These are phyloP conservation scores for Augiades crinisus DNA, from an alignment of 2,888 invertebrate genomes.

Conservation along the genomic window DNA sequence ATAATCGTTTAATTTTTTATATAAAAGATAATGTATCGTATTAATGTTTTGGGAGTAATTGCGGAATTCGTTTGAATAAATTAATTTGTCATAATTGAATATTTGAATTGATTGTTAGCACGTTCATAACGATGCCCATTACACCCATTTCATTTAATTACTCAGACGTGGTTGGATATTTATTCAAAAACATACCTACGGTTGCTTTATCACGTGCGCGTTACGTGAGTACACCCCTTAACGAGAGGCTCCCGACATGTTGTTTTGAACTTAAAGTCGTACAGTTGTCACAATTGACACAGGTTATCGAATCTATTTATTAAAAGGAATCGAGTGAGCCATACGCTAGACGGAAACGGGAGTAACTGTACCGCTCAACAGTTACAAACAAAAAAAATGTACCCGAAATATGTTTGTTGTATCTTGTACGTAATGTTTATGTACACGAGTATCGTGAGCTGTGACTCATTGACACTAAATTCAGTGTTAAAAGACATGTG, in stretches of 20 bases:
- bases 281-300: slow-evolving; percentile 67
- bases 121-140: neutral
- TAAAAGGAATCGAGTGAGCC: slow-evolving; percentile 50
- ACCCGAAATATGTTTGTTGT: slow-evolving; percentile 38
- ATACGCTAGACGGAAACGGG: slow-evolving; percentile 64
- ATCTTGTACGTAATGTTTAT: slow-evolving; percentile 48
- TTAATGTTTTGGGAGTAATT: no score
- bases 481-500: slow-evolving; percentile 51
- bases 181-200: neutral
- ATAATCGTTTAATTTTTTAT: no score
- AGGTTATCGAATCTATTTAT: slow-evolving; percentile 75
- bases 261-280: slow-evolving; percentile 73
- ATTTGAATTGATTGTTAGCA: no score
- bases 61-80: no score
- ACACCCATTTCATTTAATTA: neutral
- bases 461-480: slow-evolving; percentile 48
- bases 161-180: neutral
- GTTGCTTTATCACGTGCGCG: neutral
- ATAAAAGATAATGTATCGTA: no score
- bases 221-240: slow-evolving; percentile 32
- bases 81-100: neutral
- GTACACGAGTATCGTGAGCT: slow-evolving; percentile 41
- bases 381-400: slow-evolving; percentile 55
- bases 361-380: slow-evolving; percentile 49
- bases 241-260: slow-evolving; percentile 52